phyloP scores from a whole-genome alignment of 2,113 vertebrate genomes.

The Synchiropus splendidus region DNA sequence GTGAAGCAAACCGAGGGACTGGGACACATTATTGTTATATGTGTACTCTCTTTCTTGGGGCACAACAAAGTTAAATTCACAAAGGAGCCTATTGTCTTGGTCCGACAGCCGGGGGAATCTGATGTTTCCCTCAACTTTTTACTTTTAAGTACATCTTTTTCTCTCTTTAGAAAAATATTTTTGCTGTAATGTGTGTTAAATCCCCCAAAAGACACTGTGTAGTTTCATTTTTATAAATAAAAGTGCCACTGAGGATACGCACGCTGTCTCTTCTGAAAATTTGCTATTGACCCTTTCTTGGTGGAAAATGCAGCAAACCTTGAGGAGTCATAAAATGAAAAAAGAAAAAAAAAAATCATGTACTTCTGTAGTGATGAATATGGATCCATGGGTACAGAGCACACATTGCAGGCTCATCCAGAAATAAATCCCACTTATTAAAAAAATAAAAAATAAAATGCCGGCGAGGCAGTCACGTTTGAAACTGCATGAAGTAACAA shows the following conservation, averaged over 20 bases:
- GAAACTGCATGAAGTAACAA: too few relatives aligned
- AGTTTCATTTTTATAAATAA: slow-evolving; percentile 7
- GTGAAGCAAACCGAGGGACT: slow-evolving; percentile 37
- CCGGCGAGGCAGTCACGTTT: too few relatives aligned
- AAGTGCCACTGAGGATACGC: slow-evolving; percentile 5
- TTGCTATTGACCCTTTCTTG: too few relatives aligned
- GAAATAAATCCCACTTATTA: too few relatives aligned
- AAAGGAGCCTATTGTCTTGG: slow-evolving; percentile 28
- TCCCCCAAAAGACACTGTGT: slow-evolving; percentile 10
- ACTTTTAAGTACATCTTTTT: slow-evolving; percentile 1
- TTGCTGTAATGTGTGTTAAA: too few relatives aligned
- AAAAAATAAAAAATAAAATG: too few relatives aligned
- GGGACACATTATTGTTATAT: slow-evolving; percentile 39
- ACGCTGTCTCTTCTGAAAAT: not conserved
- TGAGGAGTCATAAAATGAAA: too few relatives aligned
- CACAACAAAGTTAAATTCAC: slow-evolving; percentile 44
- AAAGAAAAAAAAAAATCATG: too few relatives aligned
- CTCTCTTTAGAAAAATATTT: not conserved
- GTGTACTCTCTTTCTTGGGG: slow-evolving; percentile 46
- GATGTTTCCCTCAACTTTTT: slow-evolving; percentile 16
- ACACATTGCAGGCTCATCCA: too few relatives aligned
- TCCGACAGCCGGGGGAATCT: slow-evolving; percentile 24
- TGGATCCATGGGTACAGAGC: too few relatives aligned
- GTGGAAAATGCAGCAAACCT: too few relatives aligned
- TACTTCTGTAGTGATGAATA: too few relatives aligned